These are phyloP conservation scores for Diprion similis DNA, from an alignment of 1,140 invertebrate genomes.

Conservation along the genomic window DNA sequence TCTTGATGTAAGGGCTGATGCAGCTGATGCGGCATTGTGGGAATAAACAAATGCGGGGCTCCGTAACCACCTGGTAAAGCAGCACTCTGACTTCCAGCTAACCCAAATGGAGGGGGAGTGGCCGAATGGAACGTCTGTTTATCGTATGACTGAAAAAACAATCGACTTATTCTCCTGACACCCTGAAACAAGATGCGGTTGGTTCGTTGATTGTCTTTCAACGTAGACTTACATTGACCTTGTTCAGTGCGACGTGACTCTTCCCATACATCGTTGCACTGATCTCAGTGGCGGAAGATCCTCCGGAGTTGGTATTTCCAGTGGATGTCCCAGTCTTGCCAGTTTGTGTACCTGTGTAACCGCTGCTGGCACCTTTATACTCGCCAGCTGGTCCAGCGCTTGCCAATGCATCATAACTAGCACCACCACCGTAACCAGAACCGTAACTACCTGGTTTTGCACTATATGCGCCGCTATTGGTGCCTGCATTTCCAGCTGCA, in stretches of 20 bases:
- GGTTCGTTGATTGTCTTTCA: neutral
- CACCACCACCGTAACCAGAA: conserved; percentile 67
- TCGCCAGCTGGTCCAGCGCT: conserved; percentile 62
- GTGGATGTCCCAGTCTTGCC: conserved; percentile 58
- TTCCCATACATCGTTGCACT: conserved; percentile 76
- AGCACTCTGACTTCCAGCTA: conserved; percentile 76
- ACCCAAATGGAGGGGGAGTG: conserved; percentile 81
- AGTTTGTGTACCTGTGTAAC: conserved; percentile 57
- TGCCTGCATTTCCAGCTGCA: conserved; percentile 67
- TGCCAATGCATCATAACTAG: conserved; percentile 71
- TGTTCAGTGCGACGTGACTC: conserved; percentile 74
- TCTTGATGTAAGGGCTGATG: conserved; percentile 81
- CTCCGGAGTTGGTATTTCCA: conserved; percentile 62
- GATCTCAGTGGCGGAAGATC: conserved; percentile 68
- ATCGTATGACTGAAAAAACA: conserved; percentile 76
- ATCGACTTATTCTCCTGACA: conserved; percentile 18
- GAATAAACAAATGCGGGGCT: conserved; percentile 74
- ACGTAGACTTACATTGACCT: conserved; percentile 72
- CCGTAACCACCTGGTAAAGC: conserved; percentile 73
- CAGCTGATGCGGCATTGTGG: conserved; percentile 74
- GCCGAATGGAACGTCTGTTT: conserved; percentile 85
- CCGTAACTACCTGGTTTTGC: conserved; percentile 72
- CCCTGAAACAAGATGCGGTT: neutral
- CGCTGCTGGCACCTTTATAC: conserved; percentile 54
- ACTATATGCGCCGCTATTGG: conserved; percentile 68